phyloP scores from a whole-genome alignment of 1,140 invertebrate genomes.

The Bombyx mandarina region DNA sequence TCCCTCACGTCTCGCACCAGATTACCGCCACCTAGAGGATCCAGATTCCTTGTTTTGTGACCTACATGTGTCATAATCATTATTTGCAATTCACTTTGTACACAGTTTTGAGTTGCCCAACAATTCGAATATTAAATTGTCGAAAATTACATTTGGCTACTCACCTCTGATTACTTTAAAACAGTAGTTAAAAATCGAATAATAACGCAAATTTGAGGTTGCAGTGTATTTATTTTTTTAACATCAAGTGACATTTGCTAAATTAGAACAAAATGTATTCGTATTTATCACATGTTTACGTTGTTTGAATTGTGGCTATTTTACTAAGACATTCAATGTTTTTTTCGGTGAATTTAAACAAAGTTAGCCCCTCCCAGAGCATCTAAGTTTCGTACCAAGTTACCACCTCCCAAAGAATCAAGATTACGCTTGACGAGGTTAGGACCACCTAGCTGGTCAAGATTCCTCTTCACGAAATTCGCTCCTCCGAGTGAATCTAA shows the following conservation, averaged over 20 bases:
- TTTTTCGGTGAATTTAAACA: conserved; percentile 10
- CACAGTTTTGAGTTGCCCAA: not conserved
- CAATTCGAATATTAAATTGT: not conserved
- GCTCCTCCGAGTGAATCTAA: conserved; percentile 58
- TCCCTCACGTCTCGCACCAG: conserved; percentile 44
- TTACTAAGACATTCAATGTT: no score
- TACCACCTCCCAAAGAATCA: conserved; percentile 61
- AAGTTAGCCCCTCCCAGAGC: conserved; percentile 62
- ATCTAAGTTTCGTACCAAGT: conserved; percentile 61
- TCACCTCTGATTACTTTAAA: not conserved
- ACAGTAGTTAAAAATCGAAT: not conserved
- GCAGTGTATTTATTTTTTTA: conserved; percentile 26
- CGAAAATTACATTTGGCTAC: not conserved
- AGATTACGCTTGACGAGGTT: conserved; percentile 53
- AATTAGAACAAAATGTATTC: conserved; percentile 16
- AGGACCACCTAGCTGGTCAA: conserved; percentile 65
- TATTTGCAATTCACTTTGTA: not conserved
- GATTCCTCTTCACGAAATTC: conserved; percentile 54
- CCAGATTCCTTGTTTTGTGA: conserved; percentile 40
- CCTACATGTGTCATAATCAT: conserved; percentile 17
- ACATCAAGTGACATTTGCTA: conserved; percentile 21
- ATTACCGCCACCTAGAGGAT: conserved; percentile 36
- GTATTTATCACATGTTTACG: conserved; percentile 28
- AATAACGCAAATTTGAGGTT: conserved; percentile 9
- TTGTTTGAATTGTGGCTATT: conserved; percentile 14